phyloP scores from a whole-genome alignment of 92 coral and sea anemone species.

The Heliopora coerulea region DNA sequence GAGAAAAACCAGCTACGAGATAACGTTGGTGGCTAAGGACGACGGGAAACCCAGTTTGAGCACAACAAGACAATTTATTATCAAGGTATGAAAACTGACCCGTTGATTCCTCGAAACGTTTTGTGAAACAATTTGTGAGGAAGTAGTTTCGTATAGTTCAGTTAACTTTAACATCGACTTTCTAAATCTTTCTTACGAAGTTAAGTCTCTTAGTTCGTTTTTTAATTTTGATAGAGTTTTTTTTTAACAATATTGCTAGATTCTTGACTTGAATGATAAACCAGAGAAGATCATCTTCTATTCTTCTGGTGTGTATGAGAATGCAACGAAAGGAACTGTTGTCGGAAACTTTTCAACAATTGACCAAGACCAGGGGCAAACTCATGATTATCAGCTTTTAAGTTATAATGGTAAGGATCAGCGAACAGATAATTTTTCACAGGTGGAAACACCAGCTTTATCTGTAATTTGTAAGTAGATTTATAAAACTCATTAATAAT shows the following conservation, averaged over 20 bases:
- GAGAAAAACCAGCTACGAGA: constrained; percentile 50
- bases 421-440: too few relatives aligned
- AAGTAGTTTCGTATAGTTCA: too few relatives aligned
- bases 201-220: too few relatives aligned
- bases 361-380: constrained; percentile 64
- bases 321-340: constrained; percentile 61
- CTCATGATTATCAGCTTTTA: constrained; percentile 46
- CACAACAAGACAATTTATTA: constrained; percentile 50
- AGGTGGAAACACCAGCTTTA: too few relatives aligned
- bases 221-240: neutral
- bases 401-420: constrained; percentile 47
- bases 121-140: too few relatives aligned
- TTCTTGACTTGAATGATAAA: constrained; percentile 65
- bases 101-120: too few relatives aligned
- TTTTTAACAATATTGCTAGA: constrained; percentile 32
- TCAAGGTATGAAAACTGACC: constrained; percentile 51
- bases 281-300: constrained; percentile 49
- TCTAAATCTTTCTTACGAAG: too few relatives aligned
- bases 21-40: constrained; percentile 71
- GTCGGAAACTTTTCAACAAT: constrained; percentile 57
- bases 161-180: neutral
- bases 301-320: constrained; percentile 67
- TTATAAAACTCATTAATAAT: too few relatives aligned
- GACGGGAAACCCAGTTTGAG: constrained; percentile 73
- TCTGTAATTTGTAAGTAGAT: too few relatives aligned